These are phyloP conservation scores for Passer domesticus DNA, from an alignment of 2,113 vertebrate species.

Conservation along the genomic window DNA sequence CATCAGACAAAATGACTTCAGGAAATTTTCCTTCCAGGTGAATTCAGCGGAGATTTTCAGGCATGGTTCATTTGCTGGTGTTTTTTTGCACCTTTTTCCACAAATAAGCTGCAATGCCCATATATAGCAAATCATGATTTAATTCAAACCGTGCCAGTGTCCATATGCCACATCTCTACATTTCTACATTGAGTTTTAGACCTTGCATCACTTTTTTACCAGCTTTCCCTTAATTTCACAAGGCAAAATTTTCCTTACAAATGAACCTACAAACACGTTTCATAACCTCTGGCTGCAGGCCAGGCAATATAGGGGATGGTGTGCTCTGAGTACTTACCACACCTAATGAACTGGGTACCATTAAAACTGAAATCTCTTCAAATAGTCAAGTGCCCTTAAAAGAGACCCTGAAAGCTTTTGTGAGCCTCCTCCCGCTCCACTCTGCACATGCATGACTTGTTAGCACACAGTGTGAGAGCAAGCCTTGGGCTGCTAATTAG, in stretches of 20 bases:
- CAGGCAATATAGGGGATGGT: neutral
- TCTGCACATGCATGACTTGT: rapidly evolving
- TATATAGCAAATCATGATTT: neutral
- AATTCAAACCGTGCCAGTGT: neutral
- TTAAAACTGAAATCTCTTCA: neutral
- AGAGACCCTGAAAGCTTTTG: neutral
- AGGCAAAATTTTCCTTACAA: neutral
- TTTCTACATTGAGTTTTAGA: neutral
- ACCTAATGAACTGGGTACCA: neutral
- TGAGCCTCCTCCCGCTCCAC: neutral
- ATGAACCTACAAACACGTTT: neutral
- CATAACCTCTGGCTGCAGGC: neutral
- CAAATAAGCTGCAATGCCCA: neutral
- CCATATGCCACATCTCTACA: neutral
- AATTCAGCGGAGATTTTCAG: neutral
- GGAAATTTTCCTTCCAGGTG: neutral
- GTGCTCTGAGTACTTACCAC: neutral
- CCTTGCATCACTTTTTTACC: neutral
- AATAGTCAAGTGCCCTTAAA: neutral
- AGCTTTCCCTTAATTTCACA: neutral
- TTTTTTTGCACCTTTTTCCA: neutral
- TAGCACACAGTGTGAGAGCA: neutral
- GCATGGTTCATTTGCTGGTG: rapidly evolving
- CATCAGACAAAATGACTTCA: rapidly evolving
- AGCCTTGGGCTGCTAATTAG: neutral